These are phyloP conservation scores for Riptortus pedestris DNA, from an alignment of 1,140 invertebrate species.

Conservation along the genomic window DNA sequence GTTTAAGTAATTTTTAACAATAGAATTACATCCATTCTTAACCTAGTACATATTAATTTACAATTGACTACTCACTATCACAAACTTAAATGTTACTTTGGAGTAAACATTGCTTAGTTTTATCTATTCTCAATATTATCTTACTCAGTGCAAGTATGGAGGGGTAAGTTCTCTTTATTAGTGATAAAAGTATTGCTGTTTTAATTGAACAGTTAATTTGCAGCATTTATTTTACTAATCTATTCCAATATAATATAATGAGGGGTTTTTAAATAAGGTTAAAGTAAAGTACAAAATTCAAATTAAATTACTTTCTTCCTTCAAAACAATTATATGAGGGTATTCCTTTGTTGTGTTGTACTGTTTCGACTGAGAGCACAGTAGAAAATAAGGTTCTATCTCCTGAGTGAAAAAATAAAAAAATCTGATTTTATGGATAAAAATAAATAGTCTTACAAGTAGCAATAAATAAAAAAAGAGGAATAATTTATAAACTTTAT, in stretches of 20 bases:
- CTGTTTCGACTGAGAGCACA: not conserved
- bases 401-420: too few relatives aligned
- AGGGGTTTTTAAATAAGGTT: not conserved
- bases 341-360: not conserved
- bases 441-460: too few relatives aligned
- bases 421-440: too few relatives aligned
- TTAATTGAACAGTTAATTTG: conserved; percentile 15
- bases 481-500: too few relatives aligned
- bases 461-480: too few relatives aligned
- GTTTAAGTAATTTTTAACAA: too few relatives aligned
- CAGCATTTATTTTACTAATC: not conserved
- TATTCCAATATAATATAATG: not conserved
- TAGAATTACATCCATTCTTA: too few relatives aligned
- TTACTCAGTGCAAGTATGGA: conserved; percentile 1
- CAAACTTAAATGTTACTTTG: conserved; percentile 19
- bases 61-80: conserved; percentile 27
- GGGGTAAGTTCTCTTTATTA: conserved; percentile 1
- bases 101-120: conserved; percentile 19
- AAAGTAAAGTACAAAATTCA: not conserved
- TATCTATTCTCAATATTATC: conserved; percentile 2
- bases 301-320: not conserved
- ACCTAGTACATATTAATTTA: too few relatives aligned
- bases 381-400: not conserved
- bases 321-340: not conserved
- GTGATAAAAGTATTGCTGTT: conserved; percentile 3